phyloP scores from a whole-genome alignment of 2,113 vertebrate genomes.

The Channa maculata region DNA sequence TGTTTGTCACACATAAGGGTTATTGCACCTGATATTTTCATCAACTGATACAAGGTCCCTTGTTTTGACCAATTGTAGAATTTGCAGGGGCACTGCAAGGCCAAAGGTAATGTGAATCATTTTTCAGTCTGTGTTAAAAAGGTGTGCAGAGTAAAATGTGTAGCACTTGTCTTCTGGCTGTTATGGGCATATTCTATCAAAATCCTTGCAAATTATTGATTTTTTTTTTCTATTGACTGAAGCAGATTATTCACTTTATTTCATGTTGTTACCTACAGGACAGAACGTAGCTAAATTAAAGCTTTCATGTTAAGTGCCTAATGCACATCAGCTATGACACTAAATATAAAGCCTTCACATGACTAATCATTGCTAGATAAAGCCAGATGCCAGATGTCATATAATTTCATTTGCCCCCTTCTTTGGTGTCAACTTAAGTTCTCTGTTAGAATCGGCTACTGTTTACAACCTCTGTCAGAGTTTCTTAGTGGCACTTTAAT shows the following conservation, averaged over 20 bases:
- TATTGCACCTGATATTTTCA: neutral
- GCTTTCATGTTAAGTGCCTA: slow-evolving; percentile 18
- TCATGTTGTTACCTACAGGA: slow-evolving; percentile 23
- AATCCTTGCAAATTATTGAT: slow-evolving; percentile 15
- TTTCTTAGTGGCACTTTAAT: slow-evolving; percentile 18
- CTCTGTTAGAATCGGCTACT: slow-evolving; percentile 1
- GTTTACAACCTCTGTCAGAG: slow-evolving; percentile 21
- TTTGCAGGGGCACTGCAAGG: neutral
- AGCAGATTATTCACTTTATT: slow-evolving; percentile 8
- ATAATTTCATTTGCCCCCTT: slow-evolving; percentile 19
- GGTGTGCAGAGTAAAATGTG: slow-evolving; percentile 9
- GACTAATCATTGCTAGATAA: slow-evolving; percentile 19
- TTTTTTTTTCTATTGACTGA: neutral
- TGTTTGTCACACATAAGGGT: neutral
- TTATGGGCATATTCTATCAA: slow-evolving; percentile 17
- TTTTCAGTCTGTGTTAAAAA: neutral
- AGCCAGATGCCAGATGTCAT: slow-evolving; percentile 4
- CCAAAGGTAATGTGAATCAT: neutral
- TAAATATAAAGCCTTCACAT: slow-evolving; percentile 17
- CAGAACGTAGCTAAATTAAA: slow-evolving; percentile 37
- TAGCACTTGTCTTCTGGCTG: neutral
- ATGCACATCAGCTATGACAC: slow-evolving; percentile 17
- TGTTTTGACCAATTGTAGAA: slow-evolving; percentile 16
- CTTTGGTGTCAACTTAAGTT: slow-evolving; percentile 26
- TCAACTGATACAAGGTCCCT: neutral